A percentile compares a stretch with the other conserved stretches of the same genome.
phyloP scores from a whole-genome alignment of 2,797 vertebrate species.

The Alcedo quadribrachys region DNA sequence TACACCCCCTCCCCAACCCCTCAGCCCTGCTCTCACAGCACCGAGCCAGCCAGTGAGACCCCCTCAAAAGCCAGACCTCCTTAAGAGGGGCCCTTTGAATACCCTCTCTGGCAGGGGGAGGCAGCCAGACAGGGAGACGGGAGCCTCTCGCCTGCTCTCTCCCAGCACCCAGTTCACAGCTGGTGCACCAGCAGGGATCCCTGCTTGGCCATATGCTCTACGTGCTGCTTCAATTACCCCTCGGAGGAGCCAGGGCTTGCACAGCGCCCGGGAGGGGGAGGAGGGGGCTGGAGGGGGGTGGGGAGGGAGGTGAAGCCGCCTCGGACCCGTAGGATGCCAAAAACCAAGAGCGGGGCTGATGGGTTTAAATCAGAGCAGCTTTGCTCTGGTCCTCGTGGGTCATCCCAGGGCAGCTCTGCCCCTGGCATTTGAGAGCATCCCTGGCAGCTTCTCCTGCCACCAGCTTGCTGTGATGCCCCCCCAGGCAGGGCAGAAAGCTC shows the following conservation, averaged over 20 bases:
- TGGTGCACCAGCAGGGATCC: slow-evolving; percentile 92
- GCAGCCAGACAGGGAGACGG: slow-evolving; percentile 62
- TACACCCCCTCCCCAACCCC: background rate
- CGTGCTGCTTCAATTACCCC: slow-evolving; percentile 90
- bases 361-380: background rate
- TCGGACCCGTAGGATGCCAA: background rate
- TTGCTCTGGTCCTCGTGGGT: background rate
- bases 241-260: slow-evolving; percentile 71
- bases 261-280: slow-evolving; percentile 44
- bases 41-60: slow-evolving; percentile 12
- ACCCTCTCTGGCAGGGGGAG: slow-evolving; percentile 28
- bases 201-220: slow-evolving; percentile 90
- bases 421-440: background rate
- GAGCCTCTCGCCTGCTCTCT: slow-evolving; percentile 79
- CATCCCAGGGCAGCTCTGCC: background rate
- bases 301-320: background rate
- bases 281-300: background rate
- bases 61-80: slow-evolving; percentile 9
- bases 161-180: slow-evolving; percentile 89
- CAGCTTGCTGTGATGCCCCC: background rate
- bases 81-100: slow-evolving; percentile 37
- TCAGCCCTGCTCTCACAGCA: background rate
- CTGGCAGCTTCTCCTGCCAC: background rate
- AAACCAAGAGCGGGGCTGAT: rapidly evolving
- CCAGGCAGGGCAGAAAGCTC: background rate